Conservation (phyloP, 1,140 invertebrate genomes). For the Papilio dardanus region DNA sequence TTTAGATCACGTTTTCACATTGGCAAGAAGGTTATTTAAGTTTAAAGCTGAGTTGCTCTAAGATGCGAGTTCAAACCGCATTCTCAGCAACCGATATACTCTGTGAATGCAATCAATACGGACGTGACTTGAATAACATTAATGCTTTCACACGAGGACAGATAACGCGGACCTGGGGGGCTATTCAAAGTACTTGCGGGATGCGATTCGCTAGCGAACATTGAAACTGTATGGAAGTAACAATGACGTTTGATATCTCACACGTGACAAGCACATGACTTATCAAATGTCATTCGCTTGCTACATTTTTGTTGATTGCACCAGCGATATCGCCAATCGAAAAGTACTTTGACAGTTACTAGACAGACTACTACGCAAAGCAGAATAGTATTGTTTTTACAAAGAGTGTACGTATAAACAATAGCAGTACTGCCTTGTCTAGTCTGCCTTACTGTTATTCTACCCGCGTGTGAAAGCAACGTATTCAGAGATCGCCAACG, state of each 20-base stretch:
- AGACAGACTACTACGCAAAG: too few species aligned
- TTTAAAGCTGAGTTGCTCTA: not conserved
- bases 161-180: too few species aligned
- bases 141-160: not conserved
- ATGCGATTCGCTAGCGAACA: too few species aligned
- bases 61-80: not conserved
- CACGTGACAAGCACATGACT: too few species aligned
- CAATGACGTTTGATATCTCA: too few species aligned
- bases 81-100: constrained; percentile 17
- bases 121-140: constrained; percentile 9
- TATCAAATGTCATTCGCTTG: too few species aligned
- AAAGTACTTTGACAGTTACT: too few species aligned
- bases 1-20: not conserved
- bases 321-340: too few species aligned
- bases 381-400: not conserved
- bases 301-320: too few species aligned
- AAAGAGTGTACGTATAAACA: not conserved
- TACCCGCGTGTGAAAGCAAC: not conserved
- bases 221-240: too few species aligned
- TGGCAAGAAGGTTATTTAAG: not conserved
- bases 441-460: not conserved
- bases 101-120: constrained; percentile 9
- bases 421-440: too few species aligned
- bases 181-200: too few species aligned
- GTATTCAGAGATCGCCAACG: constrained; percentile 1